Base-by-base conservation (phyloP, 2,797 vertebrate genomes). In the Chiloscyllium punctatum region DNA sequence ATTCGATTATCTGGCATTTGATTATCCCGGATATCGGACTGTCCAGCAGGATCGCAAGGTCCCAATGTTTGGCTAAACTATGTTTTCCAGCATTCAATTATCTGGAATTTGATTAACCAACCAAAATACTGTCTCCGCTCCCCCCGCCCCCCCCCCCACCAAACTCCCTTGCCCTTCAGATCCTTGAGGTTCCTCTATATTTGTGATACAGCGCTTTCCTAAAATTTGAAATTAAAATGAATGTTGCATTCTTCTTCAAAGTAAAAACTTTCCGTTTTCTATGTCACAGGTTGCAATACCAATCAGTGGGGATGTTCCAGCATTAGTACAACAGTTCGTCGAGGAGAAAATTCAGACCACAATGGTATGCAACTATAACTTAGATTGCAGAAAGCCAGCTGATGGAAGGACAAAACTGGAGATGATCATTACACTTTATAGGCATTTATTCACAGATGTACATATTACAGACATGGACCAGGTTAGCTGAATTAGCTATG, bases 261-360 rank as follows among this genome's bases (percentile, higher is more conserved):
- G 18, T 74, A 18, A 95, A 15, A 53, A 30, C 74, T 74, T 95
- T 69, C 51, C 68, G 15, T 86, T 30, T 95, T 96, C 96, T 96
- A 84, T 92, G 30, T 87, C 96, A 94, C 96, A 99, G 98, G 97
- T 94, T 74, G 92, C 96, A 95, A 27, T 97, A 71, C 97, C 97
- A 0, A 96, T 97, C 9, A 96, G 96, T 0, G 96, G 95, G 42
- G 97, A 97, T 69, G 96, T 98, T 69, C 97, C 87, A 57, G 97
- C 97, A 21, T 97, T 96, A 96, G 97, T 98, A 94, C 97, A 98
- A 82, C 97, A 98, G 96, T 98, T 98, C 96, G 96, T 98, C 95
- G 98, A 98, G 96, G 98, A 98, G 90, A 96, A 96, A 77, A 97
- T 98, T 6, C 98, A 98, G 96, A 97, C 96, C 51, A 98, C 98